Percentiles rank a stretch among this genome's conserved stretches.
Evolutionary conservation across 1,140 invertebrate species (phyloP).

Genomic region (Cecropterus lyciades): DNA sequence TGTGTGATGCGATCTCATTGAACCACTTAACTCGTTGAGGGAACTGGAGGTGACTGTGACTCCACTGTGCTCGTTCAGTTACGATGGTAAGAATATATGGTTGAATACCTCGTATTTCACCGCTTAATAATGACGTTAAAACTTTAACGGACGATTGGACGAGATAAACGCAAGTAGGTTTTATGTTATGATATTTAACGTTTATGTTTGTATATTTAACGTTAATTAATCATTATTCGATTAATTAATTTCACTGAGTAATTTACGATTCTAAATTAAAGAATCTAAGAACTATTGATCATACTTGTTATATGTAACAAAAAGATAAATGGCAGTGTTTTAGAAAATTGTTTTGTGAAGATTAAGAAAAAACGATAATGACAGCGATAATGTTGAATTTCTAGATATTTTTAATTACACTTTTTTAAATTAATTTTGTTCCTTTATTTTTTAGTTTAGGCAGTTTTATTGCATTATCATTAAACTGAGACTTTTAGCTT

Average conservation of each 20-base stretch:
- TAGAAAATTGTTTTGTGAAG: too few species aligned
- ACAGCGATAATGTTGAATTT: too few species aligned
- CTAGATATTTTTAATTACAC: too few species aligned
- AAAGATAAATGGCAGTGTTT: neutral
- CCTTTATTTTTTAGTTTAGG: too few species aligned
- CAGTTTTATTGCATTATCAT: too few species aligned
- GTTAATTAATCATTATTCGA: neutral
- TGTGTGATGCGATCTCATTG: conserved; percentile 67
- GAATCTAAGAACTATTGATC: neutral
- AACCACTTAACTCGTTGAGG: conserved; percentile 70
- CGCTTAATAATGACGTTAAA: neutral
- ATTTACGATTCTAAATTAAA: too few species aligned
- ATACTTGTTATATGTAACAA: neutral
- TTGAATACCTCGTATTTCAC: conserved; percentile 19
- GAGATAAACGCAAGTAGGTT: neutral
- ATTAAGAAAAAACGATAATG: too few species aligned
- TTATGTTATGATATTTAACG: neutral
- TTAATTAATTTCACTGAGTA: too few species aligned
- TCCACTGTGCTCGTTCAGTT: conserved; percentile 38
- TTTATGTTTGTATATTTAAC: too few species aligned
- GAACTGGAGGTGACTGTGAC: conserved; percentile 47
- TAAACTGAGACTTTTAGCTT: too few species aligned
- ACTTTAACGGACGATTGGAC: neutral
- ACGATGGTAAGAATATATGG: conserved; percentile 55
- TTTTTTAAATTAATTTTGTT: too few species aligned